Base-by-base conservation (phyloP, 2,113 vertebrate species). In the Oreochromis niloticus region DNA sequence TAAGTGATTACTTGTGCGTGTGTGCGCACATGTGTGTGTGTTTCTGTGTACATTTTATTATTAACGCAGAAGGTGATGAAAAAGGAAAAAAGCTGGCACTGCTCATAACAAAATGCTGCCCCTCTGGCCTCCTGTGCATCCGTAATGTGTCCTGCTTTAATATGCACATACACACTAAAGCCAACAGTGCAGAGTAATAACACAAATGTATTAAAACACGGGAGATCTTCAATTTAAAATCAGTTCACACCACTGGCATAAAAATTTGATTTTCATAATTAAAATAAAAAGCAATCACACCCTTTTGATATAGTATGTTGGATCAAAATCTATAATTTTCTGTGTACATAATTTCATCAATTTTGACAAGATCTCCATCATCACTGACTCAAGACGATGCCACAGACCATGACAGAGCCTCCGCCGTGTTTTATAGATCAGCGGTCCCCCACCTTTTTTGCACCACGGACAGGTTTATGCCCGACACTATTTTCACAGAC, bases 61-160 rank as follows among this genome's bases (percentile, higher is more conserved):
- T 92, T 43, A 85, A 87, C 43, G n/a, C 46, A 80, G 48, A 50
- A 30, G 24, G 48, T 19, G 57, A 88, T 85, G 83, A 93, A 87
- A 78, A 80, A 73, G 16, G 52, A n/a, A 27, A 84, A 81, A 80
- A 91, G 63, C 59, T 61, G 71, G 82, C 61, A 10, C 54, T 56
- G 73, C 34, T 83, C 46, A 66, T 83, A 39, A 83, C 75, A 84
- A 52, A 30, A 80, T 4, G 52, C 59, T 43, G 61, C 27, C 9
- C 36, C 48, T 85, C 16, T 30, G 3, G 27, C 48, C 6, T 16
- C 22, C 30, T 41, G 12, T 57, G 46, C 56, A 24, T 71, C 66
- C 3, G 11, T 55, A 56, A 46, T 71, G 57, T 83, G 52, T 11
- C 36, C 30, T 80, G 41, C 52, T 63, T 75, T 81, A 16, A 27